Base-by-base conservation (phyloP, 2,113 vertebrate species). In the Calidris pugnax region DNA sequence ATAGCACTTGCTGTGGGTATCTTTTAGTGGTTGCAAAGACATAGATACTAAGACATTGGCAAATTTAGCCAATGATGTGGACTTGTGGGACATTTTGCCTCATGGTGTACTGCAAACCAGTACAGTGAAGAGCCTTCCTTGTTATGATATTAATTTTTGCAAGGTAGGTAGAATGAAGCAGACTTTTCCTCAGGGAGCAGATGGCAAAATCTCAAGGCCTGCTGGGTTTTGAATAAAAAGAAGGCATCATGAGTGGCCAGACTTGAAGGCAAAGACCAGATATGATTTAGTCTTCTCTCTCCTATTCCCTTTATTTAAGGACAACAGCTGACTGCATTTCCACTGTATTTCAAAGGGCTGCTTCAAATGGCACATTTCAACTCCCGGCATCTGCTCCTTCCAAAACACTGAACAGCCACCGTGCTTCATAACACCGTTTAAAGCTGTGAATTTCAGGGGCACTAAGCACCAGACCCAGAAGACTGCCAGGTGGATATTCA, bases 201-300 rank as follows among this genome's bases (percentile, higher is more conserved):
- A 80, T 66, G 73, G 71, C 23, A 83, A 76, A 87, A 91, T 82
- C 62, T 85, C 59, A 88, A 82, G 47, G 53, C n/a, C 30, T 50
- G 62, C 48, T 89, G 35, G 2, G 26, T 81, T 89, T 86, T 35
- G 56, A 82, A 39, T 50, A 77, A 48, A 95, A 93, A 95, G 43
- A 75, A 60, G 27, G 27, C 18, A 45, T 72, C 26, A 6, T 12
- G 57, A 96, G 82, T 62, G 66, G 22, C 28, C 81, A 62, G 48
- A 56, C 87, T 82, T 95, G 69, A 97, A 93, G 48, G 62, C 41
- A 91, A 91, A 85, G 53, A 76, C 35, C 26, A 85, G 62, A 82
- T 66, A 55, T 32, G 5, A 72, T 76, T 93, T 89, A 85, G 39
- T 56, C 56, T 89, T 26, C 45, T 73, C 39, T 85, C 24, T 81